Evolutionary conservation across 2,113 vertebrate genomes (phyloP).

Genomic region (Polypterus senegalus): DNA sequence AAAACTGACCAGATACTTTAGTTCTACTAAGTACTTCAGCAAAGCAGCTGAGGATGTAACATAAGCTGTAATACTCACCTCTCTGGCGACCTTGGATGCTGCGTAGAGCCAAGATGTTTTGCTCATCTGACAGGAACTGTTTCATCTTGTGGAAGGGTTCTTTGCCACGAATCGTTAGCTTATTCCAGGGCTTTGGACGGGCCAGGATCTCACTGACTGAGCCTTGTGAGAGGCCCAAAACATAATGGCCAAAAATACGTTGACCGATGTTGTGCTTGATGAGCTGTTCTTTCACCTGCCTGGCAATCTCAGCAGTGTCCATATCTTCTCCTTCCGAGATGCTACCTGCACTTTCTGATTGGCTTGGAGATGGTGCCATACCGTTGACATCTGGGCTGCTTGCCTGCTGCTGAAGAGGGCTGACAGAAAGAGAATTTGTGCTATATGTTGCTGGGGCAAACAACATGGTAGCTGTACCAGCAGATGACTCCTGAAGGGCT

Average conservation of each 20-base stretch:
- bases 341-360: conserved; percentile 79
- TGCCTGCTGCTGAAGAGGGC: conserved; percentile 60
- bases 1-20: too few species aligned
- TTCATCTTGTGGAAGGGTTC: conserved; percentile 98
- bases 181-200: conserved; percentile 93
- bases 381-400: conserved; percentile 78
- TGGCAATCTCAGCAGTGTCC: conserved; percentile 89
- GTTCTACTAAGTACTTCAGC: too few species aligned
- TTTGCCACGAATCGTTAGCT: conserved; percentile 88
- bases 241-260: conserved; percentile 91
- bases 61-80: conserved; percentile 59
- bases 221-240: conserved; percentile 89
- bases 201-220: conserved; percentile 94
- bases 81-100: conserved; percentile 93
- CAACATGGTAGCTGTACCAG: conserved; percentile 80
- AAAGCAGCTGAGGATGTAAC: too few species aligned
- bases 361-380: conserved; percentile 82
- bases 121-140: conserved; percentile 92
- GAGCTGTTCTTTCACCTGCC: conserved; percentile 92
- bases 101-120: conserved; percentile 89
- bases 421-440: conserved; percentile 84
- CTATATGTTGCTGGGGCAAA: conserved; percentile 83
- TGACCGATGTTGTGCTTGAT: conserved; percentile 98
- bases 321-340: conserved; percentile 83
- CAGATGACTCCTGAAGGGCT: conserved; percentile 79